Base-by-base conservation (phyloP, 1,140 invertebrate species). In the Leptoteleia sp. region DNA sequence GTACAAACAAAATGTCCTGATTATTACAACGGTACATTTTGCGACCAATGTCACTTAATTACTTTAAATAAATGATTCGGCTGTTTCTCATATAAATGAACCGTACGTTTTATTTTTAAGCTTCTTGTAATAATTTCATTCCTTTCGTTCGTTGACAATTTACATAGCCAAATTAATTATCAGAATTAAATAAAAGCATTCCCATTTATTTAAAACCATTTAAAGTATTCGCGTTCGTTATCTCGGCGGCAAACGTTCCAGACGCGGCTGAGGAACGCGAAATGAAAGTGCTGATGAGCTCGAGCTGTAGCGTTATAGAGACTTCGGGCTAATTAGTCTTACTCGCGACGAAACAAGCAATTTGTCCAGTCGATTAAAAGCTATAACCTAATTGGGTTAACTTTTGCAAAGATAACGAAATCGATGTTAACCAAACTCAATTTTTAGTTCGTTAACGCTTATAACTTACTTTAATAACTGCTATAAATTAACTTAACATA, bases 211-310 rank as follows among this genome's bases (percentile, higher is more conserved):
- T n/a, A n/a, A n/a, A n/a, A n/a, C n/a, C n/a, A n/a, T n/a, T n/a
- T n/a, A n/a, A n/a, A n/a, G n/a, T n/a, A n/a, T n/a, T 38, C 38
- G 29, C 29, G 47, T 35, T 61, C n/a, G 31, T 57, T 57, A 57
- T 42, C 33, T 31, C 35, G 5, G 54, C 19, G 52, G 13, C 7
- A 37, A 61, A 47, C 8, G 29, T 61, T 40, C 13, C 27, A 45
- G 45, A 59, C n/a, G n/a, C n/a, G n/a, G n/a, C n/a, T 33, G 54
- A 12, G 40, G 31, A 47, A 48, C 19, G 22, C 12, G 13, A 16
- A 31, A 33, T 59, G 43, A 40, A 12, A 43, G 33, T 45, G 12
- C 15, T 8, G 33, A 17, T 22, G n/a, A n/a, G n/a, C 11, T 27
- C 19, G 1, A 25, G 35, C 0, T 1, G 25, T 22, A 12, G 4